Base-by-base conservation (phyloP, 1,140 invertebrate genomes). In the Radopholus similis region DNA sequence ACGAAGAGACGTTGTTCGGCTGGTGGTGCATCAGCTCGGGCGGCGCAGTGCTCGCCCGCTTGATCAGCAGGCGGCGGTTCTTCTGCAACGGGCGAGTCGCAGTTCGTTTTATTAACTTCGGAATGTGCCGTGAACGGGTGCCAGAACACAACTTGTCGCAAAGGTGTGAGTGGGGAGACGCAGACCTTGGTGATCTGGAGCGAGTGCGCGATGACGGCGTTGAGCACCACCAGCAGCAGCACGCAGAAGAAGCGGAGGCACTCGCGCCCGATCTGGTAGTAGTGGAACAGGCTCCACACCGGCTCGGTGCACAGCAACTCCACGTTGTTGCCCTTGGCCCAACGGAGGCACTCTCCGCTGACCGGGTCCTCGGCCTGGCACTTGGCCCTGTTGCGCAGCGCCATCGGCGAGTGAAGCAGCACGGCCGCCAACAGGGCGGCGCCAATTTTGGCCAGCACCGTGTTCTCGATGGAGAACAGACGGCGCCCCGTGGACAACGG, bases 221-320 rank as follows among this genome's bases (percentile, higher is more conserved):
- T 80, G 4, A 80, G 28, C 9, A 66, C 38, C 9, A 80, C 65
- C 32, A 80, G 76, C 1, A 75, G 18, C 2, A 77, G 30, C n/a
- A 80, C 79, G 35, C 72, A 72, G 6, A 72, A 63, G 23, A 80
- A 77, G 18, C 77, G 69, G 11, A 82, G 37, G 30, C 66, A 68
- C 38, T 80, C 77, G 18, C 77, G 59, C 3, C 60, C 38, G 47
- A 81, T 58, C 55, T 80, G 81, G 66, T 80, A 80, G 40, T 80
- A 82, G 44, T 73, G 74, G 66, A 80, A 80, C 4, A 82, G 60
- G 2, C 71, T 66, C 58, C 37, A 77, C n/a, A 57, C 78, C 9
- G 79, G 77, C 51, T 80, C 78, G 37, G 74, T 79, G 49, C 38
- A 82, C 67, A 37, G 21, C 18, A 73, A 47, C 26, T 37, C 63